Evolutionary conservation across 2,797 vertebrate genomes (phyloP).

Genomic region (Scomberomorus guttatus): DNA sequence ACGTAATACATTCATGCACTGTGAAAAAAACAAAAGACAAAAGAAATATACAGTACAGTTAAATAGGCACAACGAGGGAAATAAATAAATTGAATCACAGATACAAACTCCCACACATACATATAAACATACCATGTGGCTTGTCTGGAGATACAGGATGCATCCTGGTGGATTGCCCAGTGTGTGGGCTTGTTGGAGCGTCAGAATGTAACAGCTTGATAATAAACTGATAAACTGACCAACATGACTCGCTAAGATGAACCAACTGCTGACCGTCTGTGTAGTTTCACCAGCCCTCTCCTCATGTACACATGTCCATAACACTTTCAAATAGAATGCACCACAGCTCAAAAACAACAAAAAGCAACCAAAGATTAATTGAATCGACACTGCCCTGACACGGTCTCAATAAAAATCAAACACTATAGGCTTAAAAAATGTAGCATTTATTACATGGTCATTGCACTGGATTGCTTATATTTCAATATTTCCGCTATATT

Average conservation of each 20-base stretch:
- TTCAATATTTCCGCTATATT: constrained; percentile 33
- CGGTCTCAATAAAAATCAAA: constrained; percentile 25
- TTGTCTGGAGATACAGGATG: constrained; percentile 43
- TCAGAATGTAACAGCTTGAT: constrained; percentile 71
- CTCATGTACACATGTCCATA: constrained; percentile 5
- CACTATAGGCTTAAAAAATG: constrained; percentile 15
- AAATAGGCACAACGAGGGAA: constrained; percentile 23
- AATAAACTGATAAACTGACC: constrained; percentile 71
- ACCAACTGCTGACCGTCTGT: constrained; percentile 71
- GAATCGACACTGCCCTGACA: constrained; percentile 19
- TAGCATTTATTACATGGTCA: constrained; percentile 22
- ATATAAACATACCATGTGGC: constrained; percentile 35
- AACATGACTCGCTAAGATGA: constrained; percentile 58
- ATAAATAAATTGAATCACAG: constrained; percentile 28
- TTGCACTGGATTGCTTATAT: constrained; percentile 44
- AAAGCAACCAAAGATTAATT: not conserved
- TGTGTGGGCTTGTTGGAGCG: constrained; percentile 60
- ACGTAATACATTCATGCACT: constrained; percentile 4
- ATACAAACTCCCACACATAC: constrained; percentile 29
- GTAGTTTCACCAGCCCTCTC: constrained; percentile 33
- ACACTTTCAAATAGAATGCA: not conserved
- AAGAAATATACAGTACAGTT: not conserved
- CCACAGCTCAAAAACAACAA: constrained; percentile 17
- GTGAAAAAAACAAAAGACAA: constrained; percentile 31
- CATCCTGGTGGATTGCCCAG: constrained; percentile 44